Evolutionary conservation across 1,140 invertebrate genomes (phyloP), one percentile per base, ranked within the genome.

Genomic region (Bombus impatiens): DNA sequence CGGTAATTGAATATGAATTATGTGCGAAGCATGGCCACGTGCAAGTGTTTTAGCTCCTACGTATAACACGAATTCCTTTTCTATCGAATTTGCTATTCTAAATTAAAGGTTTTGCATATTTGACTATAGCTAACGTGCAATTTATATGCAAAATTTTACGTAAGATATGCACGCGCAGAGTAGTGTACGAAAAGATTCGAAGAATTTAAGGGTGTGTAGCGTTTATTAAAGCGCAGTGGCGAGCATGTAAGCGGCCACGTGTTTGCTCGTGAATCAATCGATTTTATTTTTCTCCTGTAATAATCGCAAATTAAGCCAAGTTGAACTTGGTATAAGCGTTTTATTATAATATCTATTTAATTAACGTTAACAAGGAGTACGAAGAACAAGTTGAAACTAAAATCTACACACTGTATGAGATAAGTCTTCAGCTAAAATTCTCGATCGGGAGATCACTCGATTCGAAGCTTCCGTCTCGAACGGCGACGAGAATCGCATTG

Each of bases 1-100:
- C 3, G 40, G n/a, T 78, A 78, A 84, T 68, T 78, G 71, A 76
- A 82, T 28, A 67, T 82, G 81, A 82, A 62, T 82, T 76, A 82
- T 47, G 67, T 18, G 68, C 40, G 37, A 65, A 28, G 47, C n/a
- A 42, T 75, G 80, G 62, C 53, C 53, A 32, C 28, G 18, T 65
- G 35, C 44, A 47, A 59, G 35, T 72, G 44, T 72, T 59, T 18
- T 28, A 32, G 22, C 67, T 44, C 15, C 13, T 44, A 35, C 22
- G 42, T n/a, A 59, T 22, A 37, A 78, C 37, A 37, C 10, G 5
- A 53, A 70, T 8, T 25, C 44, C 25, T 40, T 13, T 6, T 25
- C 42, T 5, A 42, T 70, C 35, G 8, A 28, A 53, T 10, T 32
- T 25, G 12, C 25, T 32, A n/a, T 13, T 77, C 25, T 18, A 18